Base-by-base conservation (phyloP, 2,888 invertebrate genomes). In the Aplocera efformata region DNA sequence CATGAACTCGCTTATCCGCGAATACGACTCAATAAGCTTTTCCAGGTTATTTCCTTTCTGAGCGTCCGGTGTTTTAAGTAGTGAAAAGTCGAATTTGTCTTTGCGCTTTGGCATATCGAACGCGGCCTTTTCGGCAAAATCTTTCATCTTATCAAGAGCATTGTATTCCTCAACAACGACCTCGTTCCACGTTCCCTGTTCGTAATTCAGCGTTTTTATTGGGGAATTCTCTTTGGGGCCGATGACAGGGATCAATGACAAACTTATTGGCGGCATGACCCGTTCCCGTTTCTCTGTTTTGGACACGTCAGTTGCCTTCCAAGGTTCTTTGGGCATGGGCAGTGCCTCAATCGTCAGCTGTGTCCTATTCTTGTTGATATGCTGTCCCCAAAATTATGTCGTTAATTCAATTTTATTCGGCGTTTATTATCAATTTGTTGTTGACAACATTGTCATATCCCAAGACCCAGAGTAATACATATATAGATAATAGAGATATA, bases 351-450 rank as follows among this genome's bases (percentile, higher is more conserved):
- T 88, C 50, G 82, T 88, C 55, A 88, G 72, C 70, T 88, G 88
- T 46, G 82, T 81, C 62, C 86, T 64, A 64, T 82, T 85, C 72
- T 80, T 83, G 85, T 86, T 84, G 82, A 88, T 86, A 77, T 86
- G 88, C 88, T 88, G 86, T 83, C 69, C 70, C 67, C 66, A 73
- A 82, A 75, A 48, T 60, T 56, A 49, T 57, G 50, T 65, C 53
- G 60, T 71, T 71, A 67, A 60, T 62, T 60, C 63, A 53, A 60
- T 65, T 9, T n/a, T 58, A 56, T 58, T 65, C 64, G 58, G 56
- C 62, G 38, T 69, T 78, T 82, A 85, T 84, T 86, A 86, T 88
- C 88, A 88, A 88, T 86, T 82, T 69, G 78, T 79, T 67, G 65
- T 73, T 82, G 86, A 85, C 88, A 88, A 88, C 88, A 88, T 83